A percentile compares a stretch with the other conserved stretches of the same genome.
These are phyloP conservation scores for Cataglyphis hispanica DNA, from an alignment of 1,140 invertebrate genomes.

Conservation along the genomic window DNA sequence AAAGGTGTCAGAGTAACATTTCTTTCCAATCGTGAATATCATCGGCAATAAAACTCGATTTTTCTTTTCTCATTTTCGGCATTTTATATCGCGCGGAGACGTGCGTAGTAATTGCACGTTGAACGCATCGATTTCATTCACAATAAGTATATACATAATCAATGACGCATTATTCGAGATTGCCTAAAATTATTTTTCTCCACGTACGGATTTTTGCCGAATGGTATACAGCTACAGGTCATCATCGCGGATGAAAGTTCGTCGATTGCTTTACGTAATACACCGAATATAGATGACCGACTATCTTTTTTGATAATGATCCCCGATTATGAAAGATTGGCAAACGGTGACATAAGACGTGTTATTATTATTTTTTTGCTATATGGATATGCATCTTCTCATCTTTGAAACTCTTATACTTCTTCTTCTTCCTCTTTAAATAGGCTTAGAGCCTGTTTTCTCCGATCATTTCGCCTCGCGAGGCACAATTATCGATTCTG, in stretches of 20 bases:
- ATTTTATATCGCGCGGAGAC: not conserved
- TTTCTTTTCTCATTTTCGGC: not conserved
- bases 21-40: not conserved
- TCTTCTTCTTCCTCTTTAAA: too few species aligned
- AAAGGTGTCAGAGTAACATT: conserved; percentile 22
- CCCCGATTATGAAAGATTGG: not conserved
- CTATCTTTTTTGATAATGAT: conserved; percentile 15
- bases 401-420: not conserved
- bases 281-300: not conserved
- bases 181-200: conserved; percentile 20
- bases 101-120: conserved; percentile 23
- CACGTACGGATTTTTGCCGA: not conserved
- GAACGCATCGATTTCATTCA: conserved; percentile 36
- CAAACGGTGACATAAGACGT: not conserved
- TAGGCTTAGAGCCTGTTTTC: too few species aligned
- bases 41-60: conserved; percentile 35
- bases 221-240: not conserved
- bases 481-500: too few species aligned
- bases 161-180: conserved; percentile 7
- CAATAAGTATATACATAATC: not conserved
- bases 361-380: conserved; percentile 4
- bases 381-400: not conserved
- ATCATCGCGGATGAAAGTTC: conserved; percentile 11
- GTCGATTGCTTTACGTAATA: conserved; percentile 15
- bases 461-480: too few species aligned